phyloP scores from a whole-genome alignment of 2,113 vertebrate species.

The Ochotona princeps region DNA sequence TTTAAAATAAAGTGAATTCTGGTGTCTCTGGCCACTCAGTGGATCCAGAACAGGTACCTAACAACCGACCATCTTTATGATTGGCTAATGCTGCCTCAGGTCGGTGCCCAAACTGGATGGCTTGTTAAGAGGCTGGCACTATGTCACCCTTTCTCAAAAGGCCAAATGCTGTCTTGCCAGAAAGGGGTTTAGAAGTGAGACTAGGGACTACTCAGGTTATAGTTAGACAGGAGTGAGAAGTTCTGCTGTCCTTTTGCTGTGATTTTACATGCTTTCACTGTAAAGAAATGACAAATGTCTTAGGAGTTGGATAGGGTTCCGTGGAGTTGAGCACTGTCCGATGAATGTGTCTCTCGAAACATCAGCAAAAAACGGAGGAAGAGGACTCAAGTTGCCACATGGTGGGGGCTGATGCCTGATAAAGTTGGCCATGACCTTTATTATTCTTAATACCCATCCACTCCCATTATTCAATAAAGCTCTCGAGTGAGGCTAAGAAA shows the following conservation, averaged over 20 bases:
- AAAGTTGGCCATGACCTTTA: not conserved
- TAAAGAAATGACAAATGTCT: too few relatives aligned
- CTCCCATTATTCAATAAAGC: not conserved
- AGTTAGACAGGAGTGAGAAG: too few relatives aligned
- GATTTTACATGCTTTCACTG: too few relatives aligned
- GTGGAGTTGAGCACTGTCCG: too few relatives aligned
- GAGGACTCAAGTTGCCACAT: not conserved
- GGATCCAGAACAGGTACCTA: rapidly evolving
- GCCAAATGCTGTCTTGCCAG: not conserved
- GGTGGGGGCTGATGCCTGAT: too few relatives aligned
- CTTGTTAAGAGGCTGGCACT: not conserved
- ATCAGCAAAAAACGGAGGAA: too few relatives aligned
- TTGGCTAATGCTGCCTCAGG: not conserved
- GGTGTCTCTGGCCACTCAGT: rapidly evolving
- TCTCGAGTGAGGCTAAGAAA: not conserved
- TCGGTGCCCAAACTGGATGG: not conserved
- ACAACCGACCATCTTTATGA: not conserved
- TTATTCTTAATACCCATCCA: not conserved
- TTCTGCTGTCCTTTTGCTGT: too few relatives aligned
- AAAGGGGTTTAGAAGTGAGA: too few relatives aligned
- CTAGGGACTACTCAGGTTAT: too few relatives aligned
- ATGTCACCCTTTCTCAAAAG: not conserved
- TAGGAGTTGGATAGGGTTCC: too few relatives aligned
- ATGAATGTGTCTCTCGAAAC: too few relatives aligned
- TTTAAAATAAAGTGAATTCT: not conserved